Percentiles rank a stretch among this genome's conserved stretches.
These are phyloP conservation scores for Dynastes maya DNA, from an alignment of 2,888 invertebrate genomes.

Conservation along the genomic window DNA sequence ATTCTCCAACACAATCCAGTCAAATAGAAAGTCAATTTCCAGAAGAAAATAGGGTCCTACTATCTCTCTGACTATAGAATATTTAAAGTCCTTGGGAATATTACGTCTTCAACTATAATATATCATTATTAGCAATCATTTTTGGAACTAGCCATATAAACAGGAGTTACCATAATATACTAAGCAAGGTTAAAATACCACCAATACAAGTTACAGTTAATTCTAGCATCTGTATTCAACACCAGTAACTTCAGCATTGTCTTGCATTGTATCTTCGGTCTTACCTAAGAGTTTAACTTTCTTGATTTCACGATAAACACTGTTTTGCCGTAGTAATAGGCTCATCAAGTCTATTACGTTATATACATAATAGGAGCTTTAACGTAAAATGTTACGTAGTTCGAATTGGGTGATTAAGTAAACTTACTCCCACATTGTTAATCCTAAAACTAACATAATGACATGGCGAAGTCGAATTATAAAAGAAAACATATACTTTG, in stretches of 20 bases:
- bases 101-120: not conserved
- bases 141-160: not conserved
- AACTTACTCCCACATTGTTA: not conserved
- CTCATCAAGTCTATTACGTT: not conserved
- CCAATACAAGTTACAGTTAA: not conserved
- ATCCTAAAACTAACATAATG: not conserved
- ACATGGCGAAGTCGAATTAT: too few species aligned
- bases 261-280: not conserved
- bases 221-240: conserved; percentile 2
- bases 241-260: not conserved
- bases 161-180: not conserved
- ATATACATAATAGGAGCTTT: not conserved
- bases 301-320: not conserved
- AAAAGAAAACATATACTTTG: too few species aligned
- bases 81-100: not conserved
- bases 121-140: not conserved
- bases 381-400: not conserved
- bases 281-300: too few species aligned
- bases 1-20: not conserved
- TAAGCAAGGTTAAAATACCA: not conserved
- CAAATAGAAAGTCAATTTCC: not conserved
- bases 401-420: not conserved
- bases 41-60: not conserved
- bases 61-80: not conserved
- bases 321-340: not conserved